Percentiles rank a stretch among this genome's conserved stretches.
phyloP scores from a whole-genome alignment of 2,797 vertebrate genomes.

The Odontamblyopus lacepedii region DNA sequence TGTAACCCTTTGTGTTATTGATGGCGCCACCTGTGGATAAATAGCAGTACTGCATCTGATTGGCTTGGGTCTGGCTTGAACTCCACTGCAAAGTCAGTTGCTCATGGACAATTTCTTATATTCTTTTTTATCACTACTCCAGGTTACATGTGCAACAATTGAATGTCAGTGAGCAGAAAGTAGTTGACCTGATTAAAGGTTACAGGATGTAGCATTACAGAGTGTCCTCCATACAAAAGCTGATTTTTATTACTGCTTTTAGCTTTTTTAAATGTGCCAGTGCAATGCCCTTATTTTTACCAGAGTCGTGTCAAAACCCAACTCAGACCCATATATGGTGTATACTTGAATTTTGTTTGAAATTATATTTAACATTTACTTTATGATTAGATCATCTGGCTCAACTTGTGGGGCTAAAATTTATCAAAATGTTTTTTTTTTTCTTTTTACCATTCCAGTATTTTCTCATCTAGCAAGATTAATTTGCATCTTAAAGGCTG shows the following conservation, averaged over 20 bases:
- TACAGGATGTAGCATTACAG: constrained; percentile 32
- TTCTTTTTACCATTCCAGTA: constrained; percentile 26
- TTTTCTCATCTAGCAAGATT: not conserved
- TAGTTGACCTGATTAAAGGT: constrained; percentile 13
- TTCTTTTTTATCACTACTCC: not conserved
- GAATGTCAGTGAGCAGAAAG: constrained; percentile 40
- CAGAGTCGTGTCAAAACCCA: constrained; percentile 1
- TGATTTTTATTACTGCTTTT: constrained; percentile 10
- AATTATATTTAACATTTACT: not conserved
- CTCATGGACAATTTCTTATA: constrained; percentile 3
- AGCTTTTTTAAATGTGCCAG: constrained; percentile 16
- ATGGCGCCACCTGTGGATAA: not conserved
- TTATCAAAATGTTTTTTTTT: not conserved
- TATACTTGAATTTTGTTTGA: constrained; percentile 4
- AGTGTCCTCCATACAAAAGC: constrained; percentile 41
- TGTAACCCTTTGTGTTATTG: not conserved
- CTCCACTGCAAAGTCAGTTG: constrained; percentile 21
- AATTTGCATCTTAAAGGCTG: constrained; percentile 1
- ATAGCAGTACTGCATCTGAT: not conserved
- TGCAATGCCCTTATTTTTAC: constrained; percentile 1
- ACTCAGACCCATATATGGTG: not conserved
- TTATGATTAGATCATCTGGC: not conserved
- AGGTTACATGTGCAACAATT: constrained; percentile 20
- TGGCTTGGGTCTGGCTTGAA: not conserved
- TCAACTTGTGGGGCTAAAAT: not conserved